Evolutionary conservation across 2,797 vertebrate genomes (phyloP).

Genomic region (Brachyrhaphis roseni): DNA sequence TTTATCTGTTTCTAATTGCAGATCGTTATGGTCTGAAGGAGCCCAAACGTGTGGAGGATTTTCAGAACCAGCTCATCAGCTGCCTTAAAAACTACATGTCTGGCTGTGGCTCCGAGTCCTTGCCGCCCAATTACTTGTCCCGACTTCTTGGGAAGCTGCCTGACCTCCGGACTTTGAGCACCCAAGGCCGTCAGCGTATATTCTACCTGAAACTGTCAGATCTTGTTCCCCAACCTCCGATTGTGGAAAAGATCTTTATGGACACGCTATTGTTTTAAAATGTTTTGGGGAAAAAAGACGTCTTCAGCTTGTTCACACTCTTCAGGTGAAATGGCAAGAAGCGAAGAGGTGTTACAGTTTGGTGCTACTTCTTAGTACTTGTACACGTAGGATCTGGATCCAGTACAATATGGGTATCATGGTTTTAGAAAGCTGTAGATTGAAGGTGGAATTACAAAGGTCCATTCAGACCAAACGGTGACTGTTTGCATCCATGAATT

Average conservation of each 20-base stretch:
- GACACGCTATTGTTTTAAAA: constrained; percentile 92
- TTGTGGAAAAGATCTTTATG: constrained; percentile 96
- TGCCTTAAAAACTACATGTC: constrained; percentile 92
- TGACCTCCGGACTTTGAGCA: constrained; percentile 92
- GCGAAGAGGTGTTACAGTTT: constrained; percentile 12
- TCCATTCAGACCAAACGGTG: constrained; percentile 58
- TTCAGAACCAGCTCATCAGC: constrained; percentile 90
- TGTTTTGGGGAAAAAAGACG: not conserved
- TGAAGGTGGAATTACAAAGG: constrained; percentile 28
- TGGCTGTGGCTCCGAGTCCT: constrained; percentile 71
- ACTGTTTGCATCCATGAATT: constrained; percentile 63
- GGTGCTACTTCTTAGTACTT: constrained; percentile 6
- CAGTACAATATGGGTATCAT: constrained; percentile 11
- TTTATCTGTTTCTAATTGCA: constrained; percentile 42
- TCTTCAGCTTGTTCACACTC: not conserved
- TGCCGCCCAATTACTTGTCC: constrained; percentile 87
- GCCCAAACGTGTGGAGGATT: constrained; percentile 88
- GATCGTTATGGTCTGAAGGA: constrained; percentile 94
- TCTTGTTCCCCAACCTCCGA: constrained; percentile 89
- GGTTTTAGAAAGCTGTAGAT: constrained; percentile 22
- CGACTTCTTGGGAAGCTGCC: constrained; percentile 92
- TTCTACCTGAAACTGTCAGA: constrained; percentile 96
- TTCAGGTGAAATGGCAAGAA: constrained; percentile 14
- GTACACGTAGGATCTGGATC: not conserved
- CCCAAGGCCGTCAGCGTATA: constrained; percentile 93